Base-by-base conservation (phyloP, 2,888 invertebrate genomes). In the Melanargia galathea region DNA sequence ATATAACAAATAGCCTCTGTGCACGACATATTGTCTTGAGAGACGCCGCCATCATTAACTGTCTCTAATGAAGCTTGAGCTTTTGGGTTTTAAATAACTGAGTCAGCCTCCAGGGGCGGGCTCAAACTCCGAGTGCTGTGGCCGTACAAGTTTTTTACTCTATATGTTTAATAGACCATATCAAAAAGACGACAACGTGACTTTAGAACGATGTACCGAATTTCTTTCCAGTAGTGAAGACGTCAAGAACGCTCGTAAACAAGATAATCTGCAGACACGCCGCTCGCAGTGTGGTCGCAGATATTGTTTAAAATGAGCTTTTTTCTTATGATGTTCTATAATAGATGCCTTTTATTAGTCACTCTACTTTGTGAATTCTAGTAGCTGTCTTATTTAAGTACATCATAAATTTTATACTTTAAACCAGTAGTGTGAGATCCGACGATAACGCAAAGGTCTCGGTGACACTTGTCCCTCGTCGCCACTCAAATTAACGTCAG, bases 21-120 rank as follows among this genome's bases (percentile, higher is more conserved):
- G 71, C 72, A 66, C 67, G 76, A 73, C 79, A 81, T 74, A 82
- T 81, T 83, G 83, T 85, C 76, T 78, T 78, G 72, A 73, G 75
- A 82, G 77, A 73, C 74, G 83, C 83, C 86, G 87, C 84, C 88
- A 83, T 91, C 90, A 91, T 92, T 92, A 92, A 87, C 78, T 83
- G 80, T 79, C 73, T 85, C 90, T 92, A 92, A 92, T 92, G 92
- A 91, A 85, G 84, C 92, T 85, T 90, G 84, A 84, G 78, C 81
- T 86, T 84, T 86, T 82, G 80, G 76, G 87, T 86, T 90, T 90
- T 87, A 90, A 90, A 90, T 90, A 89, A 86, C 87, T 82, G 77
- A 76, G 72, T 77, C 82, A 73, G 77, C 79, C 77, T 77, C 77
- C 73, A 80, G 84, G 87, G 89, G 89, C 87, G 88, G 85, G 83